Base-by-base conservation (phyloP, 2,797 vertebrate species). In the Hyperoplus immaculatus region DNA sequence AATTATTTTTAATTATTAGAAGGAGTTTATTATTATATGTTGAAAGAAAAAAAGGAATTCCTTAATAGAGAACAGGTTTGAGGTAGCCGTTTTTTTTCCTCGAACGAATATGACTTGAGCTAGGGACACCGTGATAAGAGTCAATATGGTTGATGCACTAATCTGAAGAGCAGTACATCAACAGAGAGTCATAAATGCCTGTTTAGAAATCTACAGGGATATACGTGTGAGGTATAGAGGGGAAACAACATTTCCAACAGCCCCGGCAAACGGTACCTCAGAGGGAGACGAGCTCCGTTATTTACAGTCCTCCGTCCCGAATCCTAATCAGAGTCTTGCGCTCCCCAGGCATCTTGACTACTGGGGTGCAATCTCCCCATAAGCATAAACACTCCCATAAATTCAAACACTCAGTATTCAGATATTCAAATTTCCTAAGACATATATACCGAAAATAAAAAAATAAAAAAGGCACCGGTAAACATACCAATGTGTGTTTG, bases 371-470 rank as follows among this genome's bases (percentile, higher is more conserved):
- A 95, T 95, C 92, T 92, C 86, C 80, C 81, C 60, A 82, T 86
- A 83, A 84, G 87, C 85, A 93, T 91, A 94, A 93, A 94, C 86
- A 92, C 80, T 73, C 53, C 87, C 88, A 91, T 95, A 95, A 95
- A 95, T 94, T 86, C 84, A 90, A 83, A 87, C 81, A 75, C 73
- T 89, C 86, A 75, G 77, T 86, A 85, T 92, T 85, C 83, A 81
- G 77, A 72, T 81, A 93, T 91, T 93, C 80, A 91, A 86, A 94
- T 94, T 90, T 75, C 58, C 77, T 53, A 72, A 84, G 69, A 92
- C 50, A 61, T 78, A 64, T 54, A 71, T 69, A 83, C 14, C 3
- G 29, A 29, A 29, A 29, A 29, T 29, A 29, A 29, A 29, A 29
- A 29, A 71, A 53, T 78, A 62, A 0, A 54, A 85, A 64, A 75